phyloP scores from a whole-genome alignment of 2,113 vertebrate species.

The Gobio gobio region DNA sequence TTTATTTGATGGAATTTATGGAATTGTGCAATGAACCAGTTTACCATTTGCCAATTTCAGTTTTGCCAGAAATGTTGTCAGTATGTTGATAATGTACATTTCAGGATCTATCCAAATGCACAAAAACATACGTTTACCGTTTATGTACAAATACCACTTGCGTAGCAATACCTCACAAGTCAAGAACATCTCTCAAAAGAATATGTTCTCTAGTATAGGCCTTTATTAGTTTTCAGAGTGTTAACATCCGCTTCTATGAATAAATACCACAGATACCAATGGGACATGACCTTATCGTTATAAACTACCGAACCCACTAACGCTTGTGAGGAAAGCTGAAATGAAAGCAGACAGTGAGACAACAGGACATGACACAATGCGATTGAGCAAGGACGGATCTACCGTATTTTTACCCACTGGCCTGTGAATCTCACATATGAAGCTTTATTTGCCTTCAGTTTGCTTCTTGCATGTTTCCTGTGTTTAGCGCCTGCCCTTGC shows the following conservation, averaged over 20 bases:
- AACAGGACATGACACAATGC: constrained; percentile 25
- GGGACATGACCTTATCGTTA: background rate
- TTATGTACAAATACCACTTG: background rate
- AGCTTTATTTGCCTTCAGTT: background rate
- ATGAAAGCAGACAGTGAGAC: constrained; percentile 38
- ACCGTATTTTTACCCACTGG: background rate
- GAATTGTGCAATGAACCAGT: background rate
- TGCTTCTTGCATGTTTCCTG: constrained; percentile 23
- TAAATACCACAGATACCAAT: background rate
- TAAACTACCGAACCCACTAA: background rate
- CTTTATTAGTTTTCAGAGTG: background rate
- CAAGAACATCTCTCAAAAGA: background rate
- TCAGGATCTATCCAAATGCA: background rate
- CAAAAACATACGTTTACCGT: background rate
- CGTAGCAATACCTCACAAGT: background rate
- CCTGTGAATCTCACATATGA: background rate
- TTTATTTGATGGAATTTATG: background rate
- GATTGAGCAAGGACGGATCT: background rate
- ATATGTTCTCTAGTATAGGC: background rate
- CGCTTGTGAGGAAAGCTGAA: background rate
- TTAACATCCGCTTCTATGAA: background rate
- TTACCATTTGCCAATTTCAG: background rate
- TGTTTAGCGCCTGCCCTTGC: background rate
- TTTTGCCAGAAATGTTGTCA: background rate
- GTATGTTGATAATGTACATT: background rate